Evolutionary conservation across 1,140 invertebrate genomes (phyloP), one percentile per base, ranked within the genome.

Genomic region (Drosophila funebris): DNA sequence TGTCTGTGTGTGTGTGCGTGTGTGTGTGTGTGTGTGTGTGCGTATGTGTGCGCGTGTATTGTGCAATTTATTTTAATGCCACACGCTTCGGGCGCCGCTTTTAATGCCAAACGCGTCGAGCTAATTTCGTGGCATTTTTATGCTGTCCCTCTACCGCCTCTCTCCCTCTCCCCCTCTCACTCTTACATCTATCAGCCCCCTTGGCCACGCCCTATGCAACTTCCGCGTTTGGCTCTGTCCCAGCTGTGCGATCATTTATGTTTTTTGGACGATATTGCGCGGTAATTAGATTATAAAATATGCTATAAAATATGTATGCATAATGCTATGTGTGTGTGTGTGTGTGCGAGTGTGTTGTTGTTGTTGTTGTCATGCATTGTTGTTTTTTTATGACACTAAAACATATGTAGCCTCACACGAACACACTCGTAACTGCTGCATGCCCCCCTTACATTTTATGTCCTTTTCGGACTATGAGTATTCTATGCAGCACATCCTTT

Each of bases 221-320:
- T 68, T 27, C 13, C 37, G 43, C 67, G n/a, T 16, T 62, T 13
- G 33, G 56, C 29, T 22, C 39, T 39, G 75, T 83, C 83, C 83
- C 83, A 87, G 83, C 83, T 87, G 83, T 64, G 83, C 83, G 83
- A 87, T 87, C 78, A 78, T 73, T 85, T 80, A 63, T 75, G n/a
- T 63, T 77, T 33, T 70, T 66, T 79, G 67, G 54, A 71, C 76
- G 75, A 70, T 88, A 82, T 87, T 88, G 67, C 60, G 69, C 75
- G 83, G 83, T 87, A 87, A 87, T 87, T 87, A 87, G 83, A 87
- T 88, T 87, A 88, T 87, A 87, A 87, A 87, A 87, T 87, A 88
- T 88, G 64, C 83, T 54, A 88, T 87, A 82, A 87, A 87, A 82
- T 88, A 87, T 85, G 78, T 62, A 87, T 78, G 66, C 43, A 13